A percentile compares a stretch with the other conserved stretches of the same genome.
These are phyloP conservation scores for Lates japonicus DNA, from an alignment of 2,797 vertebrate genomes.

Conservation along the genomic window DNA sequence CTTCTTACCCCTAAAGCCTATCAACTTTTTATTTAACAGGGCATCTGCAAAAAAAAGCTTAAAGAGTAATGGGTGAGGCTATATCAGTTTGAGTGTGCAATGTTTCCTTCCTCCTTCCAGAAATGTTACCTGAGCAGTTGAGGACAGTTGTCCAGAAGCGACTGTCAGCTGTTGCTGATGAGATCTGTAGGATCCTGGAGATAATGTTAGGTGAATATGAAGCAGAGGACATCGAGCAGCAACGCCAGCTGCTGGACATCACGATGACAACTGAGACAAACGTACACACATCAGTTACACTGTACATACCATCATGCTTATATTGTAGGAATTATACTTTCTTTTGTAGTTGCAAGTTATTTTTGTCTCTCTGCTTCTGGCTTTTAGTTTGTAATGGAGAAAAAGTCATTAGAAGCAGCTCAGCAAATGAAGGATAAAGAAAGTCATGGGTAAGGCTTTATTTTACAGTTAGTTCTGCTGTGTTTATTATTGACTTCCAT, in stretches of 20 bases:
- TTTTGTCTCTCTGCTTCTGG: no score
- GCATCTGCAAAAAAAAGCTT: no score
- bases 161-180: slow-evolving; percentile 33
- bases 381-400: no score
- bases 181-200: slow-evolving; percentile 54
- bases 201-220: slow-evolving; percentile 24
- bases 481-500: no score
- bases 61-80: no score
- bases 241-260: neutral
- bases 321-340: no score
- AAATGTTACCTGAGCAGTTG: slow-evolving; percentile 32
- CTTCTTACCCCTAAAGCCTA: neutral
- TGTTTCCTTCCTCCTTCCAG: slow-evolving; percentile 14
- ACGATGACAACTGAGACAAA: neutral
- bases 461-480: no score
- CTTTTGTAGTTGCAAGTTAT: no score
- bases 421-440: no score
- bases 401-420: no score
- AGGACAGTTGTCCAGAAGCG: slow-evolving; percentile 15
- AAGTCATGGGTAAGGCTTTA: no score
- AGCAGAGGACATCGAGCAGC: neutral
- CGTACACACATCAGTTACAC: slow-evolving; percentile 15
- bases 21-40: neutral
- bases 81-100: no score
- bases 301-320: neutral